Evolutionary conservation across 1,140 invertebrate genomes (phyloP).

Genomic region (Philopotamus ludificatus): DNA sequence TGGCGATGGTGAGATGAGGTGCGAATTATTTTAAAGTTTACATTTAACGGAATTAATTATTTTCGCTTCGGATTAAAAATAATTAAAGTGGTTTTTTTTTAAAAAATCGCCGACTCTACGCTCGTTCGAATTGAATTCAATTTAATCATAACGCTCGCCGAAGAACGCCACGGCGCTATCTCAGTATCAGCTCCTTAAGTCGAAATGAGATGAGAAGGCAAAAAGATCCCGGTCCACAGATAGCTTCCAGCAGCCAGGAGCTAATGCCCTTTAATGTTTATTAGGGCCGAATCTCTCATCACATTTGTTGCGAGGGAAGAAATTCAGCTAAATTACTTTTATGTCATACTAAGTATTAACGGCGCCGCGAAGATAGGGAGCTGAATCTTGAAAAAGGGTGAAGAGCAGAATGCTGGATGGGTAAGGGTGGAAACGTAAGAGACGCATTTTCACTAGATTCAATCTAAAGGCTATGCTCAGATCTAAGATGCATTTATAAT

Average conservation of each 20-base stretch:
- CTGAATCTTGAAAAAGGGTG: too few species aligned
- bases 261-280: constrained; percentile 40
- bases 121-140: constrained; percentile 34
- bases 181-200: constrained; percentile 31
- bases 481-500: too few species aligned
- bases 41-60: too few species aligned
- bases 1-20: too few species aligned
- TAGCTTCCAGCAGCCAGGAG: constrained; percentile 32
- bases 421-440: too few species aligned
- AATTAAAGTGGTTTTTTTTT: too few species aligned
- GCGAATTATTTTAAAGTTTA: too few species aligned
- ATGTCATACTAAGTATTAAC: constrained; percentile 34
- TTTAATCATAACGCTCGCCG: constrained; percentile 38
- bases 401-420: too few species aligned
- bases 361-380: constrained; percentile 5
- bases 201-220: constrained; percentile 39
- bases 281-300: constrained; percentile 27
- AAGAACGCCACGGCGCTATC: constrained; percentile 35
- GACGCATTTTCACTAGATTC: too few species aligned
- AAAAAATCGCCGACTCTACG: too few species aligned
- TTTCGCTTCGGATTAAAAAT: too few species aligned
- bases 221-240: constrained; percentile 34
- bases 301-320: constrained; percentile 29
- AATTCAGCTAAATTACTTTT: constrained; percentile 31
- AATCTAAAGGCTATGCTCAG: too few species aligned